Percentiles rank a stretch among this genome's conserved stretches.
phyloP scores from a whole-genome alignment of 2,113 vertebrate species.

The Pelusios castaneus region DNA sequence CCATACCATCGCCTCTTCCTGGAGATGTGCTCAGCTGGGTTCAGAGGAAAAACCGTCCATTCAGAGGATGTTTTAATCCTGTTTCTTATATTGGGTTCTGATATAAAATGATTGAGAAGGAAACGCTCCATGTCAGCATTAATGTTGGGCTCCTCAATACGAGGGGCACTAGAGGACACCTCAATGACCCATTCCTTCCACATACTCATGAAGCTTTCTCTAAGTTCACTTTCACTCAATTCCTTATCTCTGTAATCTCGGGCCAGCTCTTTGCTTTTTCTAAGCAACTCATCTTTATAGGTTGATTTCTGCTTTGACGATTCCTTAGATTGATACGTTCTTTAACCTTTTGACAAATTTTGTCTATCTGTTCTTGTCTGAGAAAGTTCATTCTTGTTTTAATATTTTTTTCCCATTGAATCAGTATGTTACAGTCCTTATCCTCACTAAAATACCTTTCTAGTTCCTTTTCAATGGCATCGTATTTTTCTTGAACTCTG shows the following conservation, averaged over 20 bases:
- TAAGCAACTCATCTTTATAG: conserved; percentile 61
- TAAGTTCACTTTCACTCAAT: conserved; percentile 45
- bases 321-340: conserved; percentile 44
- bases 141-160: conserved; percentile 9
- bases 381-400: conserved; percentile 47
- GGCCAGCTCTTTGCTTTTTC: conserved; percentile 52
- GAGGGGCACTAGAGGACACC: neutral
- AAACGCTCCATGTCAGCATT: conserved; percentile 30
- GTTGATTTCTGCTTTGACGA: conserved; percentile 32
- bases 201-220: conserved; percentile 29
- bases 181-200: conserved; percentile 64
- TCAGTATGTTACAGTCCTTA: conserved; percentile 51
- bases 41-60: conserved; percentile 1
- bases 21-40: too few species aligned
- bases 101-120: conserved; percentile 35
- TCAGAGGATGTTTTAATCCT: neutral
- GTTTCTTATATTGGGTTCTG: neutral
- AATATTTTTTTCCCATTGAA: conserved; percentile 72
- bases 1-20: too few species aligned
- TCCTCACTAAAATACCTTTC: conserved; percentile 65
- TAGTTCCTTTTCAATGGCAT: conserved; percentile 37
- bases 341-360: conserved; percentile 33
- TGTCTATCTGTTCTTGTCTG: conserved; percentile 46
- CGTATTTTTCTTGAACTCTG: conserved; percentile 23
- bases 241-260: conserved; percentile 23